Percentiles rank a stretch among this genome's conserved stretches.
These are phyloP conservation scores for Caenorhabditis sp. DNA, from an alignment of 2,888 invertebrate genomes.

Conservation along the genomic window DNA sequence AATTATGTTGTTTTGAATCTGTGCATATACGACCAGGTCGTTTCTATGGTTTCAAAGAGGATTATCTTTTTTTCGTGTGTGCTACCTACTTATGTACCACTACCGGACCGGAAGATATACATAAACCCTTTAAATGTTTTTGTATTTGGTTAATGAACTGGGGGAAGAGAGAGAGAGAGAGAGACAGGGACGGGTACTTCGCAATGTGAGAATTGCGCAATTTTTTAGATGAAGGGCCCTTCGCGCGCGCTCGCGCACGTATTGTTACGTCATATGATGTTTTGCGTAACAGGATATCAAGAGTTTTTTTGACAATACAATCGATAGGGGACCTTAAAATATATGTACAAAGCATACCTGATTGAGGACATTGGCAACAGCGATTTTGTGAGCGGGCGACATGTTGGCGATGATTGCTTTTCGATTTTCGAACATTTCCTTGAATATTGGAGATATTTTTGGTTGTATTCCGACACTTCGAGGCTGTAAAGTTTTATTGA, in stretches of 20 bases:
- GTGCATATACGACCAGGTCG: background rate
- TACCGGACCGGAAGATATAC: too few relatives aligned
- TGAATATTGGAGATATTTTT: constrained; percentile 25
- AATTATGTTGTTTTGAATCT: background rate
- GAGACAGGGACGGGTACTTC: too few relatives aligned
- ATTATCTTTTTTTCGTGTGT: background rate
- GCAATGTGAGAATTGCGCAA: background rate
- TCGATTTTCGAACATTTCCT: constrained; percentile 49
- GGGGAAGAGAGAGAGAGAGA: too few relatives aligned
- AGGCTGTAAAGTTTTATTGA: background rate
- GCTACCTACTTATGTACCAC: background rate
- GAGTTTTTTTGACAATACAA: too few relatives aligned
- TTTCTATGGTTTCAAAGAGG: background rate
- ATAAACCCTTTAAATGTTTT: too few relatives aligned
- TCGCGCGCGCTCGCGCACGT: background rate
- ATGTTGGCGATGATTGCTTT: constrained; percentile 42
- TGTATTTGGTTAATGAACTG: too few relatives aligned
- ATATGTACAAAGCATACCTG: constrained; percentile 32
- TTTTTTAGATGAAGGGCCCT: background rate
- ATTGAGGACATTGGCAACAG: constrained; percentile 40
- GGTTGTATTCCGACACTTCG: constrained; percentile 4
- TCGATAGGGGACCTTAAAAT: too few relatives aligned
- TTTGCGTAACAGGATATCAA: background rate
- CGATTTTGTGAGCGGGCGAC: constrained; percentile 42
- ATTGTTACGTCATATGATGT: background rate